Evolutionary conservation across 2,113 vertebrate species (phyloP), one percentile per base, ranked within the genome.

Genomic region (Pachycephala philippinensis): DNA sequence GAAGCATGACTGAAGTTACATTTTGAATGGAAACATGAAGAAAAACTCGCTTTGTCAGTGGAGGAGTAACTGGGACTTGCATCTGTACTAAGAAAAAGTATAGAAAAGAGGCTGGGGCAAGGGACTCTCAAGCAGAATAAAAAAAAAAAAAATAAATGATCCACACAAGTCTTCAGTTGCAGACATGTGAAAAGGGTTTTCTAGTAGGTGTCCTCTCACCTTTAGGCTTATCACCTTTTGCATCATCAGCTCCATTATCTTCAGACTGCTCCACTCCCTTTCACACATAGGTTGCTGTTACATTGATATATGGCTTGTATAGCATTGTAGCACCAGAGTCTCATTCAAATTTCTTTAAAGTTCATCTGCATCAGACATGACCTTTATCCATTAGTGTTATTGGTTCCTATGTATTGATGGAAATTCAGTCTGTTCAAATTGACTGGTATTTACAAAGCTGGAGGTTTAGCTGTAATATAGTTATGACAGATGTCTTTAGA

Each of bases 1-100:
- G 7, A 53, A 56, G 4, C 0, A 0, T n/a, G 26, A 54, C 7
- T 4, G 3, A 79, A 65, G 35, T 50, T 5, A 28, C 10, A 28
- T 70, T 70, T 78, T 80, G 9, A 8, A 30, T 18, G 19, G 14
- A 87, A 90, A 56, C 9, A 15, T 54, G 30, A 65, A 27, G 45
- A 47, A 35, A 84, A 69, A 44, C 5, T 49, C 44, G 2, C 11
- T 82, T 64, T 87, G 10, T 84, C 28, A 56, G 8, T 76, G 16
- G 7, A 77, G 10, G 8, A 69, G 7, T 56, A 45, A 23, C 30
- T 27, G 8, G 26, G 28, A 69, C 23, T 44, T 7, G 10, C 4
- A 2, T 27, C 33, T 56, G 10, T 40, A 24, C 11, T 47, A 28
- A 47, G 31, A 64, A 72, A 64, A 84, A 14, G 9, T 18, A 33